A percentile compares a stretch with the other conserved stretches of the same genome.
These are phyloP conservation scores for Pristis pectinata DNA, from an alignment of 2,797 vertebrate species.

Conservation along the genomic window DNA sequence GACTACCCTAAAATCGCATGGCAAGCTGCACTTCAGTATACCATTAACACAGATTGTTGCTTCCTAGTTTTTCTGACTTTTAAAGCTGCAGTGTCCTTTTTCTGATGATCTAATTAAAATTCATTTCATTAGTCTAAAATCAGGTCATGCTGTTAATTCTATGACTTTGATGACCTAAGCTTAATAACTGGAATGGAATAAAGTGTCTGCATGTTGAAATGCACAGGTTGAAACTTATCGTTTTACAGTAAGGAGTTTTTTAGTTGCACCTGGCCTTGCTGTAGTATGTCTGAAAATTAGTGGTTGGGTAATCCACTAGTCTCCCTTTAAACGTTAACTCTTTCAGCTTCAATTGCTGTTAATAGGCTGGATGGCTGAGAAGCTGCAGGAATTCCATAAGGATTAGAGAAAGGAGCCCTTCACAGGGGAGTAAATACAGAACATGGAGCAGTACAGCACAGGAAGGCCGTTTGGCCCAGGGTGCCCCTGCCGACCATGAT, in stretches of 20 bases:
- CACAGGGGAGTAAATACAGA: not conserved
- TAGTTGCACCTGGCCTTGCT: not conserved
- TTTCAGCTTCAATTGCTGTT: not conserved
- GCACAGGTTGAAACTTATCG: not conserved
- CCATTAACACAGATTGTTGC: constrained; percentile 7
- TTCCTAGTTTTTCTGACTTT: constrained; percentile 30
- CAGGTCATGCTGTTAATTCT: not conserved
- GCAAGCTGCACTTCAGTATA: not conserved
- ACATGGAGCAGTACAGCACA: too few relatives aligned
- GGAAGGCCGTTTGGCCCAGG: too few relatives aligned
- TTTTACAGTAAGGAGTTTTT: not conserved
- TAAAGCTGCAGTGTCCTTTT: constrained; percentile 36
- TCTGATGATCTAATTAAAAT: constrained; percentile 11
- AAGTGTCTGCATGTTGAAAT: not conserved
- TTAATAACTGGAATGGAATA: not conserved
- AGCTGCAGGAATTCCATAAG: not conserved
- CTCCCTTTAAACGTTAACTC: not conserved
- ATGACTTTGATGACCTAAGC: not conserved
- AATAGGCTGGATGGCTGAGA: not conserved
- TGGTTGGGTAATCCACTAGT: not conserved
- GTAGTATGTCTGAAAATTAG: not conserved
- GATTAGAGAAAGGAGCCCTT: not conserved
- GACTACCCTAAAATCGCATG: constrained; percentile 14
- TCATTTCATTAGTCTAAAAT: constrained; percentile 1
- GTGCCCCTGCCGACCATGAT: too few relatives aligned